A percentile compares a stretch with the other conserved stretches of the same genome.
phyloP scores from a whole-genome alignment of 2,113 vertebrate species.

The Malurus melanocephalus region DNA sequence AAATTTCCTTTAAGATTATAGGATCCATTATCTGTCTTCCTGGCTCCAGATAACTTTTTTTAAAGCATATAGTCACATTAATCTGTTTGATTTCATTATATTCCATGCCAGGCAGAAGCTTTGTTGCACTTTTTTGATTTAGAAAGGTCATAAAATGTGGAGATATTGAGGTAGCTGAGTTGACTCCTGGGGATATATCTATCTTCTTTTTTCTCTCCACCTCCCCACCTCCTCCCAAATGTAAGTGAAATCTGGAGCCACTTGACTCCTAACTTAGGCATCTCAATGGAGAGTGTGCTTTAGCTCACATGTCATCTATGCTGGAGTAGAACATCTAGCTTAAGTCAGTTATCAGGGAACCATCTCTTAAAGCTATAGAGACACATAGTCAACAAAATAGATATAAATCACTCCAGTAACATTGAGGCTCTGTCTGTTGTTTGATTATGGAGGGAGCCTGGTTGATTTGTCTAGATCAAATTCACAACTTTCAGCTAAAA shows the following conservation, averaged over 20 bases:
- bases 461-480: not conserved
- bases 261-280: not conserved
- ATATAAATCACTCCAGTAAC: not conserved
- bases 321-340: not conserved
- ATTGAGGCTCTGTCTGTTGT: not conserved
- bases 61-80: not conserved
- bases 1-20: not conserved
- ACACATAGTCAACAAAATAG: not conserved
- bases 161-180: not conserved
- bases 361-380: not conserved
- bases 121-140: not conserved
- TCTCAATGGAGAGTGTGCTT: not conserved
- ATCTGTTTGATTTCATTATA: not conserved
- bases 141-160: not conserved
- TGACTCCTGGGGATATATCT: not conserved
- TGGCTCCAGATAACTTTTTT: not conserved
- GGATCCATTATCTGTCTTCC: not conserved
- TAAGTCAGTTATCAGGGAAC: not conserved
- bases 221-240: not conserved
- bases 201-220: not conserved
- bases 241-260: not conserved
- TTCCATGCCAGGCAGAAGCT: not conserved
- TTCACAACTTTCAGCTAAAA: not conserved
- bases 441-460: not conserved
- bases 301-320: fast-evolving